phyloP scores from a whole-genome alignment of 1,140 invertebrate genomes.

The Ostrea edulis region DNA sequence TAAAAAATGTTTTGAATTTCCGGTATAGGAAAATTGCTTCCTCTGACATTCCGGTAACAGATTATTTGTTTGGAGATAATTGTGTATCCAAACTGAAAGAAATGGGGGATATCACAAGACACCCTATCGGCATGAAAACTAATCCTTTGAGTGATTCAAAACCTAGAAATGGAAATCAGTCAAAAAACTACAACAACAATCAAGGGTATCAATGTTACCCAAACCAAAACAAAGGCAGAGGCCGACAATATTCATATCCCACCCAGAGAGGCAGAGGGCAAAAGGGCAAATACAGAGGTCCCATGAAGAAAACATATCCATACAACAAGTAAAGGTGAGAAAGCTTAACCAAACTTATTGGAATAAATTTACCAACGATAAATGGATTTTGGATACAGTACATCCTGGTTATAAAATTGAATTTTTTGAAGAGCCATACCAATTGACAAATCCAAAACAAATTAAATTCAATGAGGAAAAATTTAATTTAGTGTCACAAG shows the following conservation, averaged over 20 bases:
- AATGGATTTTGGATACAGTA: slow-evolving; percentile 6
- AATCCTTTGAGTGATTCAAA: neutral
- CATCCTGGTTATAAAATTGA: slow-evolving; percentile 12
- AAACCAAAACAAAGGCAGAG: neutral
- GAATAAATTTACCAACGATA: neutral
- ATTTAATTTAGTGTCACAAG: neutral
- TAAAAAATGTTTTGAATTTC: no score
- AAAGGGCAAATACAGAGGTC: neutral
- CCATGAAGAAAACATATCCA: neutral
- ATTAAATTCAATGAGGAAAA: no score
- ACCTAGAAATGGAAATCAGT: neutral
- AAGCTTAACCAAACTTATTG: no score
- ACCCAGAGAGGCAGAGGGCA: slow-evolving; percentile 8
- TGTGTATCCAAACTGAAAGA: slow-evolving; percentile 16
- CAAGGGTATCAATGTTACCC: neutral
- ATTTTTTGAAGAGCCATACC: neutral
- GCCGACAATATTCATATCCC: no score
- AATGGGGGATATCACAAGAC: slow-evolving; percentile 15
- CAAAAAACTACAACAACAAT: neutral
- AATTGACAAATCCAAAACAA: neutral
- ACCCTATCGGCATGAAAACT: neutral
- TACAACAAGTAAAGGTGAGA: neutral
- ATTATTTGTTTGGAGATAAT: no score
- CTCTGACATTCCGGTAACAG: neutral
- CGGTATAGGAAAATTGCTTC: no score